These are phyloP conservation scores for Edolisoma coerulescens DNA, from an alignment of 2,113 vertebrate species.

Conservation along the genomic window DNA sequence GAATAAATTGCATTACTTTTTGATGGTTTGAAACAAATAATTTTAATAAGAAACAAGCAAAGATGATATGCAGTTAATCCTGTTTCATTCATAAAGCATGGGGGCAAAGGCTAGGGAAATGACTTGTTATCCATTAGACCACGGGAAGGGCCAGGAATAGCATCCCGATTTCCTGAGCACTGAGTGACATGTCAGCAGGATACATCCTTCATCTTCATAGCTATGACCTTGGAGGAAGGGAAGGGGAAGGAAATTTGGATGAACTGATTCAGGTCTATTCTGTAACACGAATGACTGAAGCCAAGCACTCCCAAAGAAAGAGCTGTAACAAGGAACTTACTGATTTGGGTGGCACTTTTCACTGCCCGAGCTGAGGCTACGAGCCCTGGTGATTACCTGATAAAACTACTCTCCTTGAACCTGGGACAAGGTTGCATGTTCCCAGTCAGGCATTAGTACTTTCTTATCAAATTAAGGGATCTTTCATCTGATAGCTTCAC, in stretches of 20 bases:
- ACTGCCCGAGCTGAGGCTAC: background rate
- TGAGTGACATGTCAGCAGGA: slow-evolving; percentile 16
- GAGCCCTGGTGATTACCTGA: background rate
- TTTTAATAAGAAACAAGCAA: background rate
- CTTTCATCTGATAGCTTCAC: background rate
- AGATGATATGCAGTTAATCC: background rate
- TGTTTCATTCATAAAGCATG: background rate
- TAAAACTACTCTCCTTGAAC: background rate
- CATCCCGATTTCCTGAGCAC: slow-evolving; percentile 29
- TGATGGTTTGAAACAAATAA: background rate
- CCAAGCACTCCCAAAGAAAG: background rate
- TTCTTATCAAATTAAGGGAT: slow-evolving; percentile 18
- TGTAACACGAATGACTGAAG: background rate
- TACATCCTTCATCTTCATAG: background rate
- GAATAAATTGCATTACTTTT: background rate
- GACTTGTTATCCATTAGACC: background rate
- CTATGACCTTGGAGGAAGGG: background rate
- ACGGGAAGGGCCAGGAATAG: slow-evolving; percentile 20
- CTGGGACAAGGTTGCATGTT: background rate
- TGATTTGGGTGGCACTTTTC: background rate
- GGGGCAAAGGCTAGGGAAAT: background rate
- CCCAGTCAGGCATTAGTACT: background rate
- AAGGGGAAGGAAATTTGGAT: background rate
- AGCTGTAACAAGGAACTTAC: background rate
- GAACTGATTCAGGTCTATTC: background rate